These are phyloP conservation scores for Lypha dubia DNA, from an alignment of 2,888 invertebrate genomes.

Conservation along the genomic window DNA sequence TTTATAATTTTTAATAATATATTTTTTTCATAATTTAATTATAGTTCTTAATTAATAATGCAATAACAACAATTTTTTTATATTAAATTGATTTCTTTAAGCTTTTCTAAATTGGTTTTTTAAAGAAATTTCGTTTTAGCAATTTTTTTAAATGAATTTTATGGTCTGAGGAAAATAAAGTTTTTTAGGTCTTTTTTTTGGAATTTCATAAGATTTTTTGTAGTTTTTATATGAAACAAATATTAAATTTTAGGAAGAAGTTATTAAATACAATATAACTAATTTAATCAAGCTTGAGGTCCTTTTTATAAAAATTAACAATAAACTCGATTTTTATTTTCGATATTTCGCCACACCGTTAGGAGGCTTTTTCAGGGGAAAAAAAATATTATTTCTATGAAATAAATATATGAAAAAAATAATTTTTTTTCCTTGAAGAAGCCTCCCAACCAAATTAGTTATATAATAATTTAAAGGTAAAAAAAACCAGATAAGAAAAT, in stretches of 20 bases:
- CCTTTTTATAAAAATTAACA: no score
- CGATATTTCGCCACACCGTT: no score
- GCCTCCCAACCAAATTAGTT: no score
- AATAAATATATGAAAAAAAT: no score
- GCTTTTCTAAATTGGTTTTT: constrained; percentile 62
- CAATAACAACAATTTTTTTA: constrained; percentile 63
- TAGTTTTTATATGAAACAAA: not conserved
- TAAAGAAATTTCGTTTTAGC: constrained; percentile 41
- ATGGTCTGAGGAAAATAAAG: not conserved
- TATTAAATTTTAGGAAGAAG: not conserved
- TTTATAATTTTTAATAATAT: constrained; percentile 36
- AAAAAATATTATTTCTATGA: no score
- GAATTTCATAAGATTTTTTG: not conserved
- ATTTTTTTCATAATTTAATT: constrained; percentile 55
- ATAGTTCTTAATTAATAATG: constrained; percentile 49
- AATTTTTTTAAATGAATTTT: constrained; percentile 12
- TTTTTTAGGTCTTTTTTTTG: not conserved
- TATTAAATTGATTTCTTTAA: constrained; percentile 19
- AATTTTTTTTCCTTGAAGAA: no score
- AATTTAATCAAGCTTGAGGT: no score
- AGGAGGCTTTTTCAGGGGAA: no score
- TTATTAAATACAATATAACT: not conserved
- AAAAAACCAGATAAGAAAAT: no score
- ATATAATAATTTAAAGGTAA: no score
- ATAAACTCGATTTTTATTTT: no score